These are phyloP conservation scores for Neostethus bicornis DNA, from an alignment of 2,797 vertebrate genomes.

Conservation along the genomic window DNA sequence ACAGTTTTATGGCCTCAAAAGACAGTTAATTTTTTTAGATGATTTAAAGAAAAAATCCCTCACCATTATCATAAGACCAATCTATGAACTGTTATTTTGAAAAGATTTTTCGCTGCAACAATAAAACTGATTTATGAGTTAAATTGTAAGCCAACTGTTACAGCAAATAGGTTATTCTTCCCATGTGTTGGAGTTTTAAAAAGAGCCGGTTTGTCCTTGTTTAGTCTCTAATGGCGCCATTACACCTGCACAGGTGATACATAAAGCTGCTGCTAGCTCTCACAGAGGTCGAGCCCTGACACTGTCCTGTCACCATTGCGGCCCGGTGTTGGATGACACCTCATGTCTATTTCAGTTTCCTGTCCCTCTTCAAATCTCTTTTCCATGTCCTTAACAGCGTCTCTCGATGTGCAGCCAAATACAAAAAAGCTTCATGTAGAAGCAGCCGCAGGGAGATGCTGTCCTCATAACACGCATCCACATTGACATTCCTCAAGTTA, in stretches of 20 bases:
- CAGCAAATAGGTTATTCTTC: not conserved
- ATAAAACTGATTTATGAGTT: not conserved
- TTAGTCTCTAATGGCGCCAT: constrained; percentile 6
- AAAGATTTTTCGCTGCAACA: no score
- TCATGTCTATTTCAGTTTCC: constrained; percentile 46
- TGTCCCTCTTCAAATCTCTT: constrained; percentile 38
- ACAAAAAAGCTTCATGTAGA: constrained; percentile 20
- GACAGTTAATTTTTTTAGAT: no score
- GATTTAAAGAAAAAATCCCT: no score
- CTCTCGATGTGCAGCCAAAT: constrained; percentile 23
- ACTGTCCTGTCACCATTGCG: constrained; percentile 46
- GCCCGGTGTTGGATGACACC: constrained; percentile 50
- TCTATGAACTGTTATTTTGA: no score
- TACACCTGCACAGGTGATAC: constrained; percentile 20
- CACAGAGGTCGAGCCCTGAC: constrained; percentile 21
- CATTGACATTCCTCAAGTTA: constrained; percentile 56
- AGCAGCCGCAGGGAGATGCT: constrained; percentile 39
- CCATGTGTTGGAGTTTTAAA: not conserved
- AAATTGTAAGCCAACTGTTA: not conserved
- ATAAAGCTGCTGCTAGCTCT: constrained; percentile 18
- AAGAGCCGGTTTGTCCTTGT: constrained; percentile 23
- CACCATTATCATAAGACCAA: no score
- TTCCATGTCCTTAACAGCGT: constrained; percentile 38
- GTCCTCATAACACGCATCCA: constrained; percentile 34
- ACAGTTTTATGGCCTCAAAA: no score